A percentile compares a stretch with the other conserved stretches of the same genome.
phyloP scores from a whole-genome alignment of 2,888 invertebrate genomes.

The Halictus ligatus region DNA sequence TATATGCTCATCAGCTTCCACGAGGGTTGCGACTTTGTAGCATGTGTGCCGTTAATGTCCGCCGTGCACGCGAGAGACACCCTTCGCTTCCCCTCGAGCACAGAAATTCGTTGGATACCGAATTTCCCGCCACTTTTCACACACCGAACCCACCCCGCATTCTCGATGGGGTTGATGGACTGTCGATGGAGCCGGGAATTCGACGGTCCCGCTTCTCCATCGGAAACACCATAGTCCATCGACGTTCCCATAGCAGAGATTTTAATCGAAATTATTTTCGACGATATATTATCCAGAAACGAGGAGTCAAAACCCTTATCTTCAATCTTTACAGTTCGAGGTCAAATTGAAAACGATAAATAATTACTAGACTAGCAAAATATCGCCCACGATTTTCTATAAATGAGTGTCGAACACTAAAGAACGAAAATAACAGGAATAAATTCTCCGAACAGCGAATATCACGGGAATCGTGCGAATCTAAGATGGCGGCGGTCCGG shows the following conservation, averaged over 20 bases:
- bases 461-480: neutral
- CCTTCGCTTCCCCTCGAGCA: conserved; percentile 34
- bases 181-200: neutral
- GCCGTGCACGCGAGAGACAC: conserved; percentile 58
- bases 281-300: no score
- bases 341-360: neutral
- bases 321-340: no score
- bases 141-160: no score
- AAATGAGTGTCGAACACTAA: no score
- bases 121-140: conserved; percentile 38
- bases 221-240: neutral
- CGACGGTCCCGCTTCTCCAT: neutral
- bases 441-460: neutral
- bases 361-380: no score
- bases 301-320: no score
- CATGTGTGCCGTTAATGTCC: conserved; percentile 69
- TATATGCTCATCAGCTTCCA: conserved; percentile 77
- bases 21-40: conserved; percentile 61
- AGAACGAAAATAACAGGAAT: no score
- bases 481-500: neutral
- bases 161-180: neutral
- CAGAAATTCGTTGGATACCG: conserved; percentile 11
- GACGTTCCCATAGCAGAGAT: neutral
- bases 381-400: no score
- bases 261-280: neutral